phyloP scores from a whole-genome alignment of 2,113 vertebrate genomes.

The Choloepus hoffmanni region DNA sequence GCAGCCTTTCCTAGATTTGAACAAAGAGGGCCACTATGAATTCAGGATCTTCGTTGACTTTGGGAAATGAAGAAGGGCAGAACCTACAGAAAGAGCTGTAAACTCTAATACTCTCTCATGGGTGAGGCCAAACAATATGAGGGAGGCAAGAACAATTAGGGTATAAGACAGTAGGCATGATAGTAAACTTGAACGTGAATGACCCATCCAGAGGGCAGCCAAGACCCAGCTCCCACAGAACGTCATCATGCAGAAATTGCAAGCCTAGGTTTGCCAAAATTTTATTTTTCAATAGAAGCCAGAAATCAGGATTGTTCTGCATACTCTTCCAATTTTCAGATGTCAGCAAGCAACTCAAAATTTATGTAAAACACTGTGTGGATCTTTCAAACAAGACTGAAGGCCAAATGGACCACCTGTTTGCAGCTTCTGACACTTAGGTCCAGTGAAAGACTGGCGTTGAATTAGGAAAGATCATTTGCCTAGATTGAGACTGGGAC shows the following conservation, averaged over 20 bases:
- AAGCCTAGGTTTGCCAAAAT: background rate
- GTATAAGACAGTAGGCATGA: too few species aligned
- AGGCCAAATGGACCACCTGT: background rate
- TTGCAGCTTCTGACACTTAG: background rate
- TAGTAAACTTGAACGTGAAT: too few species aligned
- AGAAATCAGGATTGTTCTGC: background rate
- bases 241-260: background rate
- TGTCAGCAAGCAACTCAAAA: background rate
- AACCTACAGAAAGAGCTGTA: background rate
- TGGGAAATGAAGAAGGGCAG: background rate
- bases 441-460: background rate
- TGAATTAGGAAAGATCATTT: background rate
- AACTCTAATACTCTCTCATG: background rate
- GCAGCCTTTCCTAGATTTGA: background rate
- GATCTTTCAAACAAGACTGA: background rate
- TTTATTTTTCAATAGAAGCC: background rate
- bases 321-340: background rate
- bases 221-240: background rate
- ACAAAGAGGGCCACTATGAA: background rate
- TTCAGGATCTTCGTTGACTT: background rate
- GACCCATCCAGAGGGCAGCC: background rate
- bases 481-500: conserved; percentile 44
- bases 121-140: background rate
- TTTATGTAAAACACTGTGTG: background rate
- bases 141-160: background rate